phyloP scores from a whole-genome alignment of 2,797 vertebrate species.

The Sardinella longiceps region DNA sequence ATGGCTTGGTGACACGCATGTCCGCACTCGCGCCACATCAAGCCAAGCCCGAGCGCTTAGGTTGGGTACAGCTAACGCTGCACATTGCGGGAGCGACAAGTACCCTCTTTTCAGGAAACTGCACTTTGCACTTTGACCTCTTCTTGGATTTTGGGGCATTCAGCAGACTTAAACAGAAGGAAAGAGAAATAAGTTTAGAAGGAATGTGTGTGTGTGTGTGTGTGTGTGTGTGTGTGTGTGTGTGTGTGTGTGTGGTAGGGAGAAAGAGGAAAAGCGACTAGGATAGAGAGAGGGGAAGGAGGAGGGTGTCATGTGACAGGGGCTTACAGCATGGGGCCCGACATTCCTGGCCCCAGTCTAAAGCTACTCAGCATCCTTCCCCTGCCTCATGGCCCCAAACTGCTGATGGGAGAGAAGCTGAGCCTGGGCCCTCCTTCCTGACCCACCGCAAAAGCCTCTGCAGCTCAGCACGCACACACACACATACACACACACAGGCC shows the following conservation, averaged over 20 bases:
- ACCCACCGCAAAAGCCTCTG: neutral
- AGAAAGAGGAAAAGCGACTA: neutral
- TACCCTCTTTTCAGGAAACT: neutral
- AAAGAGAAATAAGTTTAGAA: neutral
- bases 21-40: neutral
- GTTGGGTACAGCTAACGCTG: neutral
- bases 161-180: neutral
- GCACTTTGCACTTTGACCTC: conserved; percentile 1
- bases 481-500: neutral
- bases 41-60: neutral
- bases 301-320: conserved; percentile 4
- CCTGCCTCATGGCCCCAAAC: neutral
- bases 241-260: neutral
- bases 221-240: too few relatives aligned
- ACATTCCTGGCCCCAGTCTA: conserved; percentile 11
- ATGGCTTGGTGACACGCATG: neutral
- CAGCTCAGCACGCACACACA: neutral
- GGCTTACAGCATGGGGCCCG: conserved; percentile 13
- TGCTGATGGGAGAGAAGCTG: conserved; percentile 12
- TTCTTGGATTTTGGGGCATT: neutral
- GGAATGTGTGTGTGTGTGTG: neutral
- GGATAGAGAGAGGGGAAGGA: neutral
- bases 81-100: neutral
- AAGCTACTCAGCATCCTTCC: conserved; percentile 17
- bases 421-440: neutral